Conservation (phyloP, 2,797 vertebrate species). For the Margarornis squamiger region DNA sequence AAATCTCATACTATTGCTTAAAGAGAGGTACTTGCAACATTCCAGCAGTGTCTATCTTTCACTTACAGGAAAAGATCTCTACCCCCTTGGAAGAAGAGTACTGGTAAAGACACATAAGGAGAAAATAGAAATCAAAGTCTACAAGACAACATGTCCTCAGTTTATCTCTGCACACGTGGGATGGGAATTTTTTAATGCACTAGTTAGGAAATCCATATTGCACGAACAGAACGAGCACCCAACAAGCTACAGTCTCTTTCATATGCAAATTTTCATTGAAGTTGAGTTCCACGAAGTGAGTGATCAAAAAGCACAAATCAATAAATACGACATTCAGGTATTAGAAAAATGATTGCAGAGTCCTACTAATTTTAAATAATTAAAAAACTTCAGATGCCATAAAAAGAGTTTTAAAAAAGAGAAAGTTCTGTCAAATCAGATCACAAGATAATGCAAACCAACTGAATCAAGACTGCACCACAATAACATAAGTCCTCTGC, state of each 20-base stretch:
- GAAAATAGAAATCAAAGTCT: background rate
- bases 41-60: background rate
- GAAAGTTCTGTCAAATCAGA: background rate
- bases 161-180: accelerated
- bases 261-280: background rate
- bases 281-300: background rate
- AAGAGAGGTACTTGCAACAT: background rate
- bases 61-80: background rate
- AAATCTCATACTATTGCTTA: background rate
- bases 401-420: background rate
- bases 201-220: background rate
- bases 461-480: background rate
- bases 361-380: background rate
- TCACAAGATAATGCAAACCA: background rate
- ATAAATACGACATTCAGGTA: accelerated
- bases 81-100: background rate
- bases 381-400: background rate
- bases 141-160: background rate
- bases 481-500: accelerated
- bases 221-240: background rate
- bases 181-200: background rate
- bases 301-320: background rate
- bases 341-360: background rate
- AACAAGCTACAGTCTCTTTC: background rate
- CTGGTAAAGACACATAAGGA: background rate